Percentiles rank a stretch among this genome's conserved stretches.
These are phyloP conservation scores for Eupithecia exiguata DNA, from an alignment of 2,888 invertebrate species.

Conservation along the genomic window DNA sequence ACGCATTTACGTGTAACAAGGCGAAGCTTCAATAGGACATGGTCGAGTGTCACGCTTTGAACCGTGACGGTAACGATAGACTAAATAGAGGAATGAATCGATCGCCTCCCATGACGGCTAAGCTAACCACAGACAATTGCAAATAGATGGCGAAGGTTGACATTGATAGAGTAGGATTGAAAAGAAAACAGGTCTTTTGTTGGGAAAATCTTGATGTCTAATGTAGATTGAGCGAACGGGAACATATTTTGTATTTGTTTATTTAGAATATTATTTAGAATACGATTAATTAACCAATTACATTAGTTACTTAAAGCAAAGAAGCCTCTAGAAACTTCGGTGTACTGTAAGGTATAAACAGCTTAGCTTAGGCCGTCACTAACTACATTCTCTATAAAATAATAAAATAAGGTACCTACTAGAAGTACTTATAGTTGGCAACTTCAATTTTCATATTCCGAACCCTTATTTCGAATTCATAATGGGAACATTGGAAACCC, in stretches of 20 bases:
- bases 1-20: not conserved
- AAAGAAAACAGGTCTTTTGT: constrained; percentile 4
- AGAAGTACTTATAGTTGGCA: not conserved
- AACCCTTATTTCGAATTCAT: not conserved
- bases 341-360: not conserved
- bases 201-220: not conserved
- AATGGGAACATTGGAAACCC: not conserved
- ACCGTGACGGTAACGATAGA: constrained; percentile 20
- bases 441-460: not conserved
- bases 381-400: not conserved
- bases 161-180: constrained; percentile 8
- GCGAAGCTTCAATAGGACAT: not conserved
- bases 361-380: not conserved
- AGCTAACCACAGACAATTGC: constrained; percentile 18
- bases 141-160: constrained; percentile 13
- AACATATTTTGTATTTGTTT: too few relatives aligned
- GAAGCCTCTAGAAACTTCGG: not conserved
- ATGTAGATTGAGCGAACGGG: not conserved
- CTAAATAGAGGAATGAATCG: constrained; percentile 22
- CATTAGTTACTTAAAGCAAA: not conserved
- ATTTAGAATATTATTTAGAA: too few relatives aligned
- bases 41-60: constrained; percentile 10
- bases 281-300: too few relatives aligned
- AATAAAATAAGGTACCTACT: not conserved
- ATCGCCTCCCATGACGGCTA: constrained; percentile 26